These are phyloP conservation scores for Mionectes olivaceus DNA, from an alignment of 2,797 vertebrate genomes.

Conservation along the genomic window DNA sequence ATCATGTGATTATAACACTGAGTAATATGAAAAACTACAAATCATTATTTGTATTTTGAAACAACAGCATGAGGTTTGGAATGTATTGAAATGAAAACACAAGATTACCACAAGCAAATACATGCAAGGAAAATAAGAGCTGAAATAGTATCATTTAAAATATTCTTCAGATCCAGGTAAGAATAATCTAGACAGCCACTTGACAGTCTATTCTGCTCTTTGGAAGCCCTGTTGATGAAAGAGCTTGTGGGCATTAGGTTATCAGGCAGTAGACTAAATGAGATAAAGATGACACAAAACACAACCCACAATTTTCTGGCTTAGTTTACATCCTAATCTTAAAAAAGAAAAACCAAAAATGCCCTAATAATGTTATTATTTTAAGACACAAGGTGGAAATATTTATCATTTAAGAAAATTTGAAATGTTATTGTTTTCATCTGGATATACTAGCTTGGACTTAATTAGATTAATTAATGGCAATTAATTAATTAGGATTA, in stretches of 20 bases:
- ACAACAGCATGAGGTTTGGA: not conserved
- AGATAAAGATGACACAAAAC: constrained; percentile 22
- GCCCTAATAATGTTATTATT: not conserved
- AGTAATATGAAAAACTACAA: not conserved
- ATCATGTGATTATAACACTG: not conserved
- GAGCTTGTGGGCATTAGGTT: not conserved
- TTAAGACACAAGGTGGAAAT: not conserved
- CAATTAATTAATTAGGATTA: constrained; percentile 7
- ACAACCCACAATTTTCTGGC: not conserved
- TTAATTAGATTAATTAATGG: not conserved
- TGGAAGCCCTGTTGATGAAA: not conserved
- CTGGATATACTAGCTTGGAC: not conserved
- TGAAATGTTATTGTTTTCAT: not conserved
- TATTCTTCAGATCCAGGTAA: not conserved
- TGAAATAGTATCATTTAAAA: not conserved
- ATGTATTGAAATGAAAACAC: not conserved
- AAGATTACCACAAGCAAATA: not conserved
- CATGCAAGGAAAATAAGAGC: not conserved
- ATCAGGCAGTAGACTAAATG: not conserved
- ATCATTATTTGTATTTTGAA: not conserved
- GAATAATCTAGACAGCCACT: not conserved
- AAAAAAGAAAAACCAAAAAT: not conserved
- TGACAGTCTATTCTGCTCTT: not conserved
- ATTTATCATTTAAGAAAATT: not conserved
- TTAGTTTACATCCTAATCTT: not conserved